Evolutionary conservation across 37 sponge, comb jelly and placozoan species (phyloP).

Genomic region (Agelas oroides): DNA sequence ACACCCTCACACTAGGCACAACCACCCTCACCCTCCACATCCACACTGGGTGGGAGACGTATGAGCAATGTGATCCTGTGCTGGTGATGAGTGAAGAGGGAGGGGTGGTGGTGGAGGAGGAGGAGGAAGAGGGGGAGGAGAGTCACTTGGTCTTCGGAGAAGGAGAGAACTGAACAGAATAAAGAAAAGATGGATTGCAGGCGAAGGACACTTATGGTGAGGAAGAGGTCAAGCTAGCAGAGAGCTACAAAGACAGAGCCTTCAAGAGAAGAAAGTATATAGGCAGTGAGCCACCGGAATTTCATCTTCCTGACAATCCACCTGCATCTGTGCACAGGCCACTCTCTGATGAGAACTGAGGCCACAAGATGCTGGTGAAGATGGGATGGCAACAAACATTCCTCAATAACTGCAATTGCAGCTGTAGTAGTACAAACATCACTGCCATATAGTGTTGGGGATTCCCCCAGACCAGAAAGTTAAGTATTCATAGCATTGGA

Average conservation of each 20-base stretch:
- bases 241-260: conserved; percentile 56
- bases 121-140: neutral
- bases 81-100: neutral
- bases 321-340: conserved; percentile 77
- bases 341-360: conserved; percentile 56
- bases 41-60: conserved; percentile 82
- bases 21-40: conserved; percentile 79
- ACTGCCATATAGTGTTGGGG: no score
- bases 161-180: conserved; percentile 67
- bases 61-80: conserved; percentile 58
- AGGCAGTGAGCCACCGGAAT: conserved; percentile 41
- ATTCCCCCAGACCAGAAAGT: no score
- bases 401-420: no score
- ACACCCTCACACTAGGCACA: conserved; percentile 64
- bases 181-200: conserved; percentile 75
- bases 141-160: conserved; percentile 34
- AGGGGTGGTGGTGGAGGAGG: conserved; percentile 2
- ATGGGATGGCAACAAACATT: conserved; percentile 91
- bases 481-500: no score
- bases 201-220: conserved; percentile 56
- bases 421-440: no score
- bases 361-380: conserved; percentile 69
- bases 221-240: neutral
- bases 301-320: conserved; percentile 15
- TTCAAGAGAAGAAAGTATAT: conserved; percentile 27